Percentiles rank a stretch among this genome's conserved stretches.
Evolutionary conservation across 2,888 invertebrate species (phyloP).

Genomic region (Phyto melanocephala): DNA sequence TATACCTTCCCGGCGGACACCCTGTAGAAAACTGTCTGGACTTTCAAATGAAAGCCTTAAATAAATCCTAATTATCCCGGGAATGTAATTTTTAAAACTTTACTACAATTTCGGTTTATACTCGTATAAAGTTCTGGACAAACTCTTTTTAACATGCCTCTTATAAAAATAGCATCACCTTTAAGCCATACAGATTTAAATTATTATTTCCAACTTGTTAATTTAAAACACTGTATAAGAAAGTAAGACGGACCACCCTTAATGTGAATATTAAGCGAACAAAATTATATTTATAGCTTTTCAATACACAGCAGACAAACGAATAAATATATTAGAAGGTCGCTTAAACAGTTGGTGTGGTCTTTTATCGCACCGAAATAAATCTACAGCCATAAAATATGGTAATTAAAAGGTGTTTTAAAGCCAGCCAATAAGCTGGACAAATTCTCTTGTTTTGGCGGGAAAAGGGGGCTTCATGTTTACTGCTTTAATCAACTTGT

Average conservation of each 20-base stretch:
- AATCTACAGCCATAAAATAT: constrained; percentile 68
- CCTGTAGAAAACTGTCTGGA: too few species aligned
- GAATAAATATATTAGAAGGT: constrained; percentile 3
- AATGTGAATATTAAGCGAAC: constrained; percentile 1
- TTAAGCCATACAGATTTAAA: too few species aligned
- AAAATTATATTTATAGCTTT: constrained; percentile 19
- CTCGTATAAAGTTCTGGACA: too few species aligned
- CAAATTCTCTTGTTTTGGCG: not conserved
- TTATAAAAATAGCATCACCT: too few species aligned
- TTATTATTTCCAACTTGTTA: too few species aligned
- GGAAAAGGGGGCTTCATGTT: not conserved
- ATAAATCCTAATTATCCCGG: too few species aligned
- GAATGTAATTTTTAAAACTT: too few species aligned
- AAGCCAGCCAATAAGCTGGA: constrained; percentile 57
- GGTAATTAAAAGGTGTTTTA: constrained; percentile 76
- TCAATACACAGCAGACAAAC: not conserved
- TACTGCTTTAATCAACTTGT: constrained; percentile 54
- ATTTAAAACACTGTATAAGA: too few species aligned
- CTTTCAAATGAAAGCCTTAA: too few species aligned
- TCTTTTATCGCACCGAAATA: constrained; percentile 49
- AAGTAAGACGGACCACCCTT: not conserved
- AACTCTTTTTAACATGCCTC: too few species aligned
- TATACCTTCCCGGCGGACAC: too few species aligned
- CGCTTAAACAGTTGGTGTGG: constrained; percentile 30
- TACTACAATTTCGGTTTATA: too few species aligned